Conservation (phyloP, 2,113 vertebrate genomes). For the Sceloporus tristichus region DNA sequence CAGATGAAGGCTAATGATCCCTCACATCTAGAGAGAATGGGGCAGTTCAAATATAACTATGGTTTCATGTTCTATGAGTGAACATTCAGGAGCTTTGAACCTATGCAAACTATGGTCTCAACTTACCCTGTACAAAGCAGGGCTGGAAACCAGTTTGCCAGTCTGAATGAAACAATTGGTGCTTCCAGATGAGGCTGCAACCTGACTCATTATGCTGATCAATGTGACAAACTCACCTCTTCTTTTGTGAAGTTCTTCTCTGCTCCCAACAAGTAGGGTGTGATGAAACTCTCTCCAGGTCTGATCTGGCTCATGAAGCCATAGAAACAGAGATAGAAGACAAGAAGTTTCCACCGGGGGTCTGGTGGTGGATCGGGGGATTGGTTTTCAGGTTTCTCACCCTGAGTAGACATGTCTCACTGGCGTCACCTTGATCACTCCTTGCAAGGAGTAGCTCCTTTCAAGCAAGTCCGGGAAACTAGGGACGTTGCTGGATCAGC, state of each 20-base stretch:
- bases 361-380: neutral
- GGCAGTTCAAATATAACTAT: neutral
- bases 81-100: no score
- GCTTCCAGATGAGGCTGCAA: neutral
- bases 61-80: neutral
- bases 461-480: neutral
- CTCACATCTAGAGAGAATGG: neutral
- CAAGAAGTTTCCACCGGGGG: conserved; percentile 77
- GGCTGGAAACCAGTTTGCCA: neutral
- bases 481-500: neutral
- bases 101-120: neutral
- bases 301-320: conserved; percentile 88
- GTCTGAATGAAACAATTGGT: no score
- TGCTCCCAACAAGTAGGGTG: conserved; percentile 82
- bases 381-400: neutral
- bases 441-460: neutral
- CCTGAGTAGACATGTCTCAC: conserved; percentile 10
- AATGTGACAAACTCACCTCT: conserved; percentile 74
- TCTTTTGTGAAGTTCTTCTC: conserved; percentile 86
- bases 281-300: conserved; percentile 91
- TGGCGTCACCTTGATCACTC: no score
- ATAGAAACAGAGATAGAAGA: conserved; percentile 86
- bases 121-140: neutral
- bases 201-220: neutral
- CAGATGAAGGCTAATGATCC: neutral